These are phyloP conservation scores for Chelidonichthys spinosus DNA, from an alignment of 2,797 vertebrate species.

Conservation along the genomic window DNA sequence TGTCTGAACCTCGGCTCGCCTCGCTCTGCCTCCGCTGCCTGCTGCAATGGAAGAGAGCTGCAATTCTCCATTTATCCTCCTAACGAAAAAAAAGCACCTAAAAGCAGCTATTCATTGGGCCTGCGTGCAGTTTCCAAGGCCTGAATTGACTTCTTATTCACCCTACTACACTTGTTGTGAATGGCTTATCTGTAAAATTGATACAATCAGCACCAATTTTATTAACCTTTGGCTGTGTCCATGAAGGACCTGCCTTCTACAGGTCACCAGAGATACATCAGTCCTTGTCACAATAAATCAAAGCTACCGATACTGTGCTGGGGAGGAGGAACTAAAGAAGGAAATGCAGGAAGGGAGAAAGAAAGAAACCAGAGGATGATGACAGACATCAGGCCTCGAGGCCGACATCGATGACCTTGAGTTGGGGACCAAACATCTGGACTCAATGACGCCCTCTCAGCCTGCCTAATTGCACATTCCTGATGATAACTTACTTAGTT, in stretches of 20 bases:
- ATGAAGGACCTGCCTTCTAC: slow-evolving; percentile 74
- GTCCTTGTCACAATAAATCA: slow-evolving; percentile 66
- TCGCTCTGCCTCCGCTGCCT: slow-evolving; percentile 81
- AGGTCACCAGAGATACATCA: slow-evolving; percentile 69
- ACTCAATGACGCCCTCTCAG: slow-evolving; percentile 56
- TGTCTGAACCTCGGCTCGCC: slow-evolving; percentile 78
- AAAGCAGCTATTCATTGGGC: slow-evolving; percentile 96
- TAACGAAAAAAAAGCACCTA: slow-evolving; percentile 86
- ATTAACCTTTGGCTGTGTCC: slow-evolving; percentile 94
- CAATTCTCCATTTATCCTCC: slow-evolving; percentile 95
- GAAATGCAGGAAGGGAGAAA: slow-evolving; percentile 11
- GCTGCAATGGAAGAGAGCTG: slow-evolving; percentile 91
- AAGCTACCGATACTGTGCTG: slow-evolving; percentile 57
- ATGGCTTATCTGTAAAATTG: slow-evolving; percentile 98
- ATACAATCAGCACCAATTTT: slow-evolving; percentile 96
- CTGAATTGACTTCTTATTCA: slow-evolving; percentile 99
- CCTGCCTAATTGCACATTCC: slow-evolving; percentile 51
- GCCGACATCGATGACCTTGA: slow-evolving; percentile 44
- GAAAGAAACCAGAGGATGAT: slow-evolving; percentile 29
- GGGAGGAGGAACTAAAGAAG: slow-evolving; percentile 6
- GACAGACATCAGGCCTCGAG: slow-evolving; percentile 24
- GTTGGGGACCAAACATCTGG: slow-evolving; percentile 62
- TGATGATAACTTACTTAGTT: slow-evolving; percentile 41
- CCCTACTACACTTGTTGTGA: slow-evolving; percentile 95
- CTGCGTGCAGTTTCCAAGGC: slow-evolving; percentile 91